phyloP scores from a whole-genome alignment of 2,113 vertebrate species.

The Erinaceus europaeus region DNA sequence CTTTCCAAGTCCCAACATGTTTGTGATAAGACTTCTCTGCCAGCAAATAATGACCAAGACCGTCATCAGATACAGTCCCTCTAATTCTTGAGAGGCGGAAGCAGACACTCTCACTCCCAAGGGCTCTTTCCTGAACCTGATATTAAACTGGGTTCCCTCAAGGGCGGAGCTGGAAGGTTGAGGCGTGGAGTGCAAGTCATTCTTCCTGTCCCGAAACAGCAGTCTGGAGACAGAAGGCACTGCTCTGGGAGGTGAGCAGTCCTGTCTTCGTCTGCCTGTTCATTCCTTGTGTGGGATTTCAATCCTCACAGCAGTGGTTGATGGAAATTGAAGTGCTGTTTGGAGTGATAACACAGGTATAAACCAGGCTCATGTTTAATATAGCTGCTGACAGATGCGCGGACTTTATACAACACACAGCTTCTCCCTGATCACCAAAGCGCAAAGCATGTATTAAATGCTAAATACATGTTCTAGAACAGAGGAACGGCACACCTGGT shows the following conservation, averaged over 20 bases:
- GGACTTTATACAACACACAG: background rate
- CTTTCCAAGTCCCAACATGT: background rate
- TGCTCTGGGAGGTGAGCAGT: background rate
- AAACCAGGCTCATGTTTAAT: background rate
- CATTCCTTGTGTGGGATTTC: background rate
- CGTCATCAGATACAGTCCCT: accelerated
- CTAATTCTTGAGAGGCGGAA: accelerated
- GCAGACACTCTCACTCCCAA: background rate
- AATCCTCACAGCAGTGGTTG: background rate
- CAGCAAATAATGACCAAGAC: too few relatives aligned
- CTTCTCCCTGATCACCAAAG: background rate
- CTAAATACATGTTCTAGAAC: background rate
- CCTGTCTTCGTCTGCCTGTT: background rate
- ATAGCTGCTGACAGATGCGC: background rate
- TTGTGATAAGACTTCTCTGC: background rate
- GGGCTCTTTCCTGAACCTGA: background rate
- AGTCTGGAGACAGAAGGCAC: background rate
- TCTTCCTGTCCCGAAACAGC: background rate
- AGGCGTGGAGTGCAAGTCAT: background rate
- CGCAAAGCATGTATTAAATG: background rate
- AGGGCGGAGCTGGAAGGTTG: background rate
- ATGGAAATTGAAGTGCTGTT: background rate
- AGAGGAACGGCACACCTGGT: too few relatives aligned
- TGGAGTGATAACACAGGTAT: too few relatives aligned
- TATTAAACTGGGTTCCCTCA: background rate